Evolutionary conservation across 1,140 invertebrate genomes (phyloP).

Genomic region (Acromyrmex charruanus): DNA sequence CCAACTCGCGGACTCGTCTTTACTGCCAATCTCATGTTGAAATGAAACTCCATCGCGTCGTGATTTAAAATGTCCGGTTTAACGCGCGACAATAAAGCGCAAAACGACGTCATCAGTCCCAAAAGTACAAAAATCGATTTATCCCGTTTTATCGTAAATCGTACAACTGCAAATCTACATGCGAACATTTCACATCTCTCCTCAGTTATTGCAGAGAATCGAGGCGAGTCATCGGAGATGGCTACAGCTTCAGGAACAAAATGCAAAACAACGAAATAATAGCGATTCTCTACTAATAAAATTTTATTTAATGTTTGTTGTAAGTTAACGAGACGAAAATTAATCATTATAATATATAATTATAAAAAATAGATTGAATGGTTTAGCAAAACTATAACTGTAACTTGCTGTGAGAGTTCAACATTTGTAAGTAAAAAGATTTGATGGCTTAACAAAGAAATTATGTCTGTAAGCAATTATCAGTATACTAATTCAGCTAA

Average conservation of each 20-base stretch:
- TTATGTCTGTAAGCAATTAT: no score
- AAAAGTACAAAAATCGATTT: slow-evolving; percentile 63
- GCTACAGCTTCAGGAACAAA: neutral
- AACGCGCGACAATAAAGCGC: slow-evolving; percentile 53
- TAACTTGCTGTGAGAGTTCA: no score
- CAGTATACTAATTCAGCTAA: no score
- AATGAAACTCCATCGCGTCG: slow-evolving; percentile 5
- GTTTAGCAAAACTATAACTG: no score
- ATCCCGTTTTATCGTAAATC: slow-evolving; percentile 52
- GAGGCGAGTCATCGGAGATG: neutral
- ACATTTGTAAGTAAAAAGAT: no score
- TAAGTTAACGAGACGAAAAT: neutral
- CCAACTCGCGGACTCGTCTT: slow-evolving; percentile 26
- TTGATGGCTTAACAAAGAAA: no score
- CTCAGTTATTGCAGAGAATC: neutral
- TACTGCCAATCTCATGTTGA: slow-evolving; percentile 49
- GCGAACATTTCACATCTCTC: neutral
- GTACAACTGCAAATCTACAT: slow-evolving; percentile 16
- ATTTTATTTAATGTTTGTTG: neutral
- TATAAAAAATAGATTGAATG: no score
- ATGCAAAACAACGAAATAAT: neutral
- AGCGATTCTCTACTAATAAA: neutral
- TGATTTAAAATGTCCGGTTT: slow-evolving; percentile 58
- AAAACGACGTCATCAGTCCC: slow-evolving; percentile 49
- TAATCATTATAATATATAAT: neutral